Base-by-base conservation (phyloP, 2,113 vertebrate genomes). In the Aspiorhynchus laticeps region DNA sequence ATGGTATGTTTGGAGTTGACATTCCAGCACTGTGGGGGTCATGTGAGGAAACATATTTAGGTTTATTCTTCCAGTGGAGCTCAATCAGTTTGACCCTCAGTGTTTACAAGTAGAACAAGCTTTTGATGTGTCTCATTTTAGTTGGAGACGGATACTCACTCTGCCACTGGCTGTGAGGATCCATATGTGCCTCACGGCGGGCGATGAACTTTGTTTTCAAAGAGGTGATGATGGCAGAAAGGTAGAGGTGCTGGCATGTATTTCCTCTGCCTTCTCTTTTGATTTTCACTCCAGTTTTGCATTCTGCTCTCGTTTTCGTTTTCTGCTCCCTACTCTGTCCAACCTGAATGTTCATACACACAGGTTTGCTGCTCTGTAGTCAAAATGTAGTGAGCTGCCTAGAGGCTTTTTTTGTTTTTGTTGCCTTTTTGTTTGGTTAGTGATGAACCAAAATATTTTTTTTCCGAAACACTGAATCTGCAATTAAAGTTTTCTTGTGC, bases 61-160 rank as follows among this genome's bases (percentile, higher is more conserved):
- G 85, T 83, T 67, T 69, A 71, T 79, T 85, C 84, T 71, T 65
- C 86, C 88, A 85, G 74, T 77, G 36, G 41, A 5, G 77, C 21
- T 69, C 31, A 48, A 74, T 87, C 82, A 46, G 61, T 73, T 87
- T 80, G 86, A 86, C 76, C 63, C 65, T 59, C 24, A 41, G 67
- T 88, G 87, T 85, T 86, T 84, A 86, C 79, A 48, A 85, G 80
- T 80, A 61, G 76, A 89, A 78, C 76, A 59, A 33, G 26, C 43
- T 80, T 81, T 69, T 83, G 86, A 89, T 88, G 85, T 48, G 69
- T 61, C 82, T 87, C 84, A 89, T 88, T 88, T 89, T 80, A 59
- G 63, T 53, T 46, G 71, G 51, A 80, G 77, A 85, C 43, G 33
- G 78, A 83, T 77, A 21, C 71, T 51, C 85, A 61, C 51, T 84